phyloP scores from a whole-genome alignment of 2,888 invertebrate species.

The Lathronympha strigana region DNA sequence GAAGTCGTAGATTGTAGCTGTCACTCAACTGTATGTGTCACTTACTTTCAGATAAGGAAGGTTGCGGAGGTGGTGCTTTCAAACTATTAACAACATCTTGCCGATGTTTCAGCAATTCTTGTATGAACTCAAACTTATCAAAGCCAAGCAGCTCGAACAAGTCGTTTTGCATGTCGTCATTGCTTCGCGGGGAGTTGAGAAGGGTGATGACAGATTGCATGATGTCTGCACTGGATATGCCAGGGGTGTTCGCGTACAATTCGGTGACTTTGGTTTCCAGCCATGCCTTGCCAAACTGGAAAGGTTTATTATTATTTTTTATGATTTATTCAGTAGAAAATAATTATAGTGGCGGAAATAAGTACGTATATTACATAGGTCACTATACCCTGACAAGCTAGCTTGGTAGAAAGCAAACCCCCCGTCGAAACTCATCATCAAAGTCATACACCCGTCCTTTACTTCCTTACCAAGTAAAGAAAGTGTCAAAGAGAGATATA shows the following conservation, averaged over 20 bases:
- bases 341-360: too few species aligned
- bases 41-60: constrained; percentile 70
- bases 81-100: constrained; percentile 78
- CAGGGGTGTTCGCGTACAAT: constrained; percentile 72
- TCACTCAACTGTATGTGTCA: constrained; percentile 22
- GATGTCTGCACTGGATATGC: constrained; percentile 84
- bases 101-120: constrained; percentile 86
- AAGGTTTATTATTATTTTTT: constrained; percentile 45
- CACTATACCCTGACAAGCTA: too few species aligned
- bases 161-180: constrained; percentile 90
- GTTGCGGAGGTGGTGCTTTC: constrained; percentile 57
- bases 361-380: too few species aligned
- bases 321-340: not conserved
- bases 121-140: constrained; percentile 91
- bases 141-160: constrained; percentile 95
- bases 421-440: too few species aligned
- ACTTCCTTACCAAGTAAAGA: too few species aligned
- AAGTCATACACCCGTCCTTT: too few species aligned
- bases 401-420: too few species aligned
- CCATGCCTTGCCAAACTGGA: constrained; percentile 84
- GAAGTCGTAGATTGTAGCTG: too few species aligned
- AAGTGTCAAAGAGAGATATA: too few species aligned
- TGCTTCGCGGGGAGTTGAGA: constrained; percentile 85
- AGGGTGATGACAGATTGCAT: constrained; percentile 83
- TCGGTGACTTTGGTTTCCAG: constrained; percentile 81